Percentiles rank a stretch among this genome's conserved stretches.
These are phyloP conservation scores for Opisthograptis luteolata DNA, from an alignment of 2,888 invertebrate species.

Conservation along the genomic window DNA sequence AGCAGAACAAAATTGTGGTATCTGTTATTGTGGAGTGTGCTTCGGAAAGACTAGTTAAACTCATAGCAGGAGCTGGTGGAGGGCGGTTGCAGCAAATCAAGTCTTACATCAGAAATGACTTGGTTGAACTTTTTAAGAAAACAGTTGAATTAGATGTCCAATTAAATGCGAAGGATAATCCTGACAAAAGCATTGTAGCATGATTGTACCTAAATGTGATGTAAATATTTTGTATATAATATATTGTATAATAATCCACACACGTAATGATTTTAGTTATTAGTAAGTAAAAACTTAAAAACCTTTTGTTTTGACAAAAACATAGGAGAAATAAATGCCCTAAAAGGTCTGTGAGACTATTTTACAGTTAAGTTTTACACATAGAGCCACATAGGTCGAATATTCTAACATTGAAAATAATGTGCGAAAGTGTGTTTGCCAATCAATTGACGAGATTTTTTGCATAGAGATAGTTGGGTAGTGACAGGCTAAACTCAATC, in stretches of 20 bases:
- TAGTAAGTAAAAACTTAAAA: no score
- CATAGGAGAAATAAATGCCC: no score
- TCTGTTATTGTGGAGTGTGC: constrained; percentile 87
- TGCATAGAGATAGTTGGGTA: no score
- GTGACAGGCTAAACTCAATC: no score
- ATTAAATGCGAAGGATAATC: constrained; percentile 47
- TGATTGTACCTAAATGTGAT: not conserved
- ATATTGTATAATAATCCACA: not conserved
- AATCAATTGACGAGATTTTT: no score
- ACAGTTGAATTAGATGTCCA: constrained; percentile 73
- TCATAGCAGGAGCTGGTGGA: constrained; percentile 88
- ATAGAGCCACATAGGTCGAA: no score
- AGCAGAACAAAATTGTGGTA: constrained; percentile 72
- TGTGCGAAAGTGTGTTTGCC: no score
- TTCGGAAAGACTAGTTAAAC: constrained; percentile 83
- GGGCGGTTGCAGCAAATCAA: constrained; percentile 89
- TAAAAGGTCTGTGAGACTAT: no score
- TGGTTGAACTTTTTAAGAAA: constrained; percentile 87
- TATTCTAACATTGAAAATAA: no score
- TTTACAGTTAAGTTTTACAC: no score
- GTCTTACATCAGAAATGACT: constrained; percentile 85
- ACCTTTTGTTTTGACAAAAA: not conserved
- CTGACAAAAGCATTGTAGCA: constrained; percentile 16
- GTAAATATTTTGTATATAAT: not conserved
- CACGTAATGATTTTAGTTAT: no score